These are phyloP conservation scores for Glossosoma conforme DNA, from an alignment of 1,140 invertebrate genomes.

Conservation along the genomic window DNA sequence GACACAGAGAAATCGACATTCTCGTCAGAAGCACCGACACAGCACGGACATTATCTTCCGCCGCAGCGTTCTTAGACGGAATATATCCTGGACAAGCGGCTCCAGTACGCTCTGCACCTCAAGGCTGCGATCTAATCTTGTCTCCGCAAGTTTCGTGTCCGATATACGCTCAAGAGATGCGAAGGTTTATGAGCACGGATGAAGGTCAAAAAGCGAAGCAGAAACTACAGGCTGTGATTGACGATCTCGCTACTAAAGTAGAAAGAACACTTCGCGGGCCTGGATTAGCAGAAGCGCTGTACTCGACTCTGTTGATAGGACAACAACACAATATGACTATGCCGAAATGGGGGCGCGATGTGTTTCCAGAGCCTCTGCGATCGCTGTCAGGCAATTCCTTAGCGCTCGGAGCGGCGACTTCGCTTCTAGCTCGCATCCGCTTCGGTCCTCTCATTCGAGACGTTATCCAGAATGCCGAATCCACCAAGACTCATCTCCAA, in stretches of 20 bases:
- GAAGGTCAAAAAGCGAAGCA: constrained; percentile 12
- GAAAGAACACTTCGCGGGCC: constrained; percentile 8
- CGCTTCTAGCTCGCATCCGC: constrained; percentile 6
- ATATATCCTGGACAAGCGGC: constrained; percentile 27
- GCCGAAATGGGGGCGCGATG: constrained; percentile 22
- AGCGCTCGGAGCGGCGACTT: neutral
- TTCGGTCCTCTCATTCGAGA: constrained; percentile 21
- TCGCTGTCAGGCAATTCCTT: constrained; percentile 18
- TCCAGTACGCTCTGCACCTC: constrained; percentile 9
- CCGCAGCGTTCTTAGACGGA: constrained; percentile 13
- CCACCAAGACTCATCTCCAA: neutral
- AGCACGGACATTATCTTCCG: constrained; percentile 21
- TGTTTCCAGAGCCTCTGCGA: constrained; percentile 23
- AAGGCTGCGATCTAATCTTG: constrained; percentile 16
- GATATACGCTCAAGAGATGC: constrained; percentile 11
- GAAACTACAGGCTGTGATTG: constrained; percentile 5
- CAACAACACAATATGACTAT: constrained; percentile 14
- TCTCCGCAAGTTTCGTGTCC: constrained; percentile 14
- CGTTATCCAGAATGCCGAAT: constrained; percentile 9
- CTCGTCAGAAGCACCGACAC: constrained; percentile 25
- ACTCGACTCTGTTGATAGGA: constrained; percentile 25
- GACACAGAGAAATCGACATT: constrained; percentile 10
- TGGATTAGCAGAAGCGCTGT: constrained; percentile 12
- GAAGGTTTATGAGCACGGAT: neutral
- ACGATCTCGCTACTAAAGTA: constrained; percentile 12